Base-by-base conservation (phyloP, 2,888 invertebrate genomes). In the Metalampra italica region DNA sequence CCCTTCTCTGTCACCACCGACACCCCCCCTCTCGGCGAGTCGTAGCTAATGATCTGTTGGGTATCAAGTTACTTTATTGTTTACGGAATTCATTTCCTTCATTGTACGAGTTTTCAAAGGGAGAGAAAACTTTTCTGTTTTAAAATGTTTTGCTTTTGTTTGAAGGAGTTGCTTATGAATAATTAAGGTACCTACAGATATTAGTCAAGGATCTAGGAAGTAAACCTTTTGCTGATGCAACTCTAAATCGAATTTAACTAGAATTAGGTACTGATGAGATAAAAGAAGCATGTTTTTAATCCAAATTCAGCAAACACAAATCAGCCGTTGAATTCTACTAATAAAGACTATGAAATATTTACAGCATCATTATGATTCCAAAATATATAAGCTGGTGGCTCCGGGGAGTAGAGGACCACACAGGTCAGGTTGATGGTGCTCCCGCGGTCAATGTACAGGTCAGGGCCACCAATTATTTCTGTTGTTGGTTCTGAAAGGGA, bases 361-460 rank as follows among this genome's bases (percentile, higher is more conserved):
- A 97, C 97, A 83, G 94, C 96, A 80, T 96, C 94, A 86, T 97
- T 96, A 88, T 97, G 97, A 90, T 97, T 96, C 97, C 97, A 97
- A 84, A 95, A 96, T 78, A 97, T 97, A 84, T 96, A 97, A 50
- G 96, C 96, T 39, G 97, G 97, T 52, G 97, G 96, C 78, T 97
- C 97, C 15, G 97, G 97, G 68, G 96, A 97, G 79, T 95, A 96
- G 54, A 95, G 91, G 63, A 97, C 96, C 68, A 97, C 94, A 85
- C 97, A 97, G 55, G 97, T 97, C 66, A 97, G 91, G 91, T 97
- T 97, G 84, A 97, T 97, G 66, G 97, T 97, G 80, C 96, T 97
- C 50, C 97, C 97, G 60, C 96, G 92, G 88, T 97, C 97, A 75
- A 97, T 97, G 90, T 95, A 97, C 64, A 97, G 90, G 83, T 97